Base-by-base conservation (phyloP, 1,140 invertebrate genomes). In the Megathymus violae region DNA sequence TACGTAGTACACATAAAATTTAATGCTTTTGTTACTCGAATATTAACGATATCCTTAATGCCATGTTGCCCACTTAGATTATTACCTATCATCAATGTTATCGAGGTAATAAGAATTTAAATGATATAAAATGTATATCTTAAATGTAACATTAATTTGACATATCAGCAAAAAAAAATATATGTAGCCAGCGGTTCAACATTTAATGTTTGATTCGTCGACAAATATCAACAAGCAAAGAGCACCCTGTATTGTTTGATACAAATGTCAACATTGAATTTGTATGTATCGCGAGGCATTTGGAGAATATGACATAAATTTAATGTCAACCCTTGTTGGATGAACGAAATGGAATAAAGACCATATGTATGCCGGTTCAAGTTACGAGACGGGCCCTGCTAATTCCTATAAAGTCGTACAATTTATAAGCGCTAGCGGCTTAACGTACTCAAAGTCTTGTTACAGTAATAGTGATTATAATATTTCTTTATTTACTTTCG, bases 301-400 rank as follows among this genome's bases (percentile, higher is more conserved):
- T 72, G 73, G 66, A 69, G 78, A 80, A 82, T 87, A 87, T 89
- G 85, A 88, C 87, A 89, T 85, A 87, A 89, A 88, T 87, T 87
- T 83, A 80, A 89, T 82, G 78, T 79, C 75, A 75, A 78, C 82
- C 82, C 87, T 77, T 77, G 74, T 80, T 80, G 72, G 71, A 64
- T 78, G 80, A 78, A 76, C 73, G 72, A 64, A 80, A 84, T 80
- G 80, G 80, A 86, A 85, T 89, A 88, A 84, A 84, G 80, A 85
- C 84, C 87, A 88, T 89, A 87, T 87, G 87, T 82, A 83, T 67
- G 70, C 66, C 51, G 70, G 85, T 52, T 89, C 85, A 71, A 74
- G 78, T 89, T 89, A 86, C 87, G 69, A 72, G 80, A 74, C 74
- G 71, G 76, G 54, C 56, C 67, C 70, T 76, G 76, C 81, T 87